Evolutionary conservation across 2,888 invertebrate genomes (phyloP).

Genomic region (Drosophila fulvimacula): DNA sequence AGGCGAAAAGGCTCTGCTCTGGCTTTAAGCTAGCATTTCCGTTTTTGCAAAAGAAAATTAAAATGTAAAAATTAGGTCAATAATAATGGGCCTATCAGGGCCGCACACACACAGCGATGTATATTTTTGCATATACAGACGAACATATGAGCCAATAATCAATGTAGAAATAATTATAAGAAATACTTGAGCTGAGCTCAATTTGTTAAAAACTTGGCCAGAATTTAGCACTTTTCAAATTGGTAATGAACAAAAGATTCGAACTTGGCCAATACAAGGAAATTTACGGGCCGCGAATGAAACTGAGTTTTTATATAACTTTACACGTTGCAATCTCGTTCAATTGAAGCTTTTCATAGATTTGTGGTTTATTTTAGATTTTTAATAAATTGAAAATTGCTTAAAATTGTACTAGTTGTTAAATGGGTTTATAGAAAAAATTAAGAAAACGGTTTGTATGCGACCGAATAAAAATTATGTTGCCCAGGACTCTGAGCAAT

Average conservation of each 20-base stretch:
- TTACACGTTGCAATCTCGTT: conserved; percentile 23
- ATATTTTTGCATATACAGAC: background rate
- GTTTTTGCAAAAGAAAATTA: background rate
- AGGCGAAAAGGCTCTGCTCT: conserved; percentile 1
- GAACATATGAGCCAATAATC: conserved; percentile 5
- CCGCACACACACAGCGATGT: background rate
- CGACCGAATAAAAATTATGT: conserved; percentile 78
- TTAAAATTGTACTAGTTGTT: conserved; percentile 50
- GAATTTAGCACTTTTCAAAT: conserved; percentile 48
- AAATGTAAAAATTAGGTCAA: conserved; percentile 73
- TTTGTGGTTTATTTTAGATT: conserved; percentile 22
- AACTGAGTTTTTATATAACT: conserved; percentile 56
- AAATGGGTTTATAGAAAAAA: conserved; percentile 64
- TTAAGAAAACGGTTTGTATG: conserved; percentile 76
- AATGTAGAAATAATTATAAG: background rate
- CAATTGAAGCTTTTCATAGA: conserved; percentile 3
- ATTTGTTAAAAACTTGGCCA: conserved; percentile 35
- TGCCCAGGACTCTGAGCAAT: conserved; percentile 78
- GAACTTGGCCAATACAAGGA: conserved; percentile 11
- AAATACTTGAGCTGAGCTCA: background rate
- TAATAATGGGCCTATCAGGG: conserved; percentile 61
- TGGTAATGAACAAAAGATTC: conserved; percentile 14
- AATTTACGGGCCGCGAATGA: conserved; percentile 12
- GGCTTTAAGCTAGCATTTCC: conserved; percentile 3
- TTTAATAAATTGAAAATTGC: conserved; percentile 42